A percentile compares a stretch with the other conserved stretches of the same genome.
Evolutionary conservation across 2,113 vertebrate genomes (phyloP).

Genomic region (Naja naja): DNA sequence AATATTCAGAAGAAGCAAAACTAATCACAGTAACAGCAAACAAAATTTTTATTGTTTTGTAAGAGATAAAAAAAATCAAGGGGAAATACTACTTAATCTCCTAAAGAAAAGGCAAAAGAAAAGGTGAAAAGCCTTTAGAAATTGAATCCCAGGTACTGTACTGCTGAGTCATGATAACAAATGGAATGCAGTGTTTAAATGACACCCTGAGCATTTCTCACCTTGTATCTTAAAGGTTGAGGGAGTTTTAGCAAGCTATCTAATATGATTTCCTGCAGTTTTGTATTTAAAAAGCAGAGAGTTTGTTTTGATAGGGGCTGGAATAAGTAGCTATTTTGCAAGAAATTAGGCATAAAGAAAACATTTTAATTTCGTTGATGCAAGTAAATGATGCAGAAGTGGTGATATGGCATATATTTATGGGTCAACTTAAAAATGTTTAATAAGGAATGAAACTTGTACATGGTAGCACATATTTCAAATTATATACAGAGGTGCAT

Average conservation of each 20-base stretch:
- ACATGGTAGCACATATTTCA: background rate
- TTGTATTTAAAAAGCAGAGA: background rate
- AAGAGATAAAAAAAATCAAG: background rate
- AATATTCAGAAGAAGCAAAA: background rate
- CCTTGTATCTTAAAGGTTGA: constrained; percentile 2
- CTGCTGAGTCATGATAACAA: background rate
- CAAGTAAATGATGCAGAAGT: background rate
- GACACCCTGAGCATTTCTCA: background rate
- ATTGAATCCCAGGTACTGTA: background rate
- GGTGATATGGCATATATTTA: background rate
- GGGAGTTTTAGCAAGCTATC: background rate
- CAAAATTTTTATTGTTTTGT: background rate
- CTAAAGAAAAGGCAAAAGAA: constrained; percentile 1
- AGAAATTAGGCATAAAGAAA: background rate
- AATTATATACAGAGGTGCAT: background rate
- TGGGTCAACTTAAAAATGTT: background rate
- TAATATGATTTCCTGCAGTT: background rate
- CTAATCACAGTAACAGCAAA: background rate
- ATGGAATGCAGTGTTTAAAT: background rate
- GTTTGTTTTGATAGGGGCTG: background rate
- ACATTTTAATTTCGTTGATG: background rate
- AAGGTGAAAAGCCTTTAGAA: background rate
- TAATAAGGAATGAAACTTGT: background rate
- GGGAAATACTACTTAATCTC: background rate
- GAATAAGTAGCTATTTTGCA: background rate